Base-by-base conservation (phyloP, 1,140 invertebrate genomes). In the Papilio aristodemus region DNA sequence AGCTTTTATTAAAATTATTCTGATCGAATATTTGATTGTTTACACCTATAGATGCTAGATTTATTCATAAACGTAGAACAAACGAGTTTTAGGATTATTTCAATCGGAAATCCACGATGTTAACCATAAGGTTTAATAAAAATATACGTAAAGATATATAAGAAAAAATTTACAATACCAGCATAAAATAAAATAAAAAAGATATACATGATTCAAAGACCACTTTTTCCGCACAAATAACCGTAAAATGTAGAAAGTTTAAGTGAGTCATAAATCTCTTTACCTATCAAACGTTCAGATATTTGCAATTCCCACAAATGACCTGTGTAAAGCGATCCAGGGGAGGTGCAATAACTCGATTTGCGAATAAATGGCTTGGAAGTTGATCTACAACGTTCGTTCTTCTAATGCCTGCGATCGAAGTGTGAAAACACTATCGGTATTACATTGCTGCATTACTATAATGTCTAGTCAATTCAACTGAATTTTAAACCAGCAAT, bases 291-390 rank as follows among this genome's bases (percentile, higher is more conserved):
- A 79, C 75, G 74, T 77, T 81, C 73, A 77, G 77, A 83, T 82
- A 86, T 82, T 84, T 85, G 86, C 84, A 85, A 90, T 89, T 89
- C 79, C 78, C 85, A 80, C 87, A 88, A 88, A 89, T 88, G 87
- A 90, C 79, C 86, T 87, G 81, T 87, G 85, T 85, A 87, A 85
- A 87, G 82, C 85, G 84, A 86, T 86, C 85, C 79, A 80, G 78
- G 84, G 76, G 83, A 85, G 85, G 85, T 87, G 86, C 88, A 87
- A 88, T 90, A 90, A 89, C 86, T 84, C 81, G 86, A 90, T 90
- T 89, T 86, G 80, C 76, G 85, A 88, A 87, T 87, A 89, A 90
- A 89, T 89, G 88, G 84, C 76, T 79, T 73, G 88, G 85, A 90
- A 90, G 84, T 86, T 89, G 85, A 88, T 89, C 86, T 86, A 89